Evolutionary conservation across 2,888 invertebrate genomes (phyloP).

Genomic region (Lysandra bellargus): DNA sequence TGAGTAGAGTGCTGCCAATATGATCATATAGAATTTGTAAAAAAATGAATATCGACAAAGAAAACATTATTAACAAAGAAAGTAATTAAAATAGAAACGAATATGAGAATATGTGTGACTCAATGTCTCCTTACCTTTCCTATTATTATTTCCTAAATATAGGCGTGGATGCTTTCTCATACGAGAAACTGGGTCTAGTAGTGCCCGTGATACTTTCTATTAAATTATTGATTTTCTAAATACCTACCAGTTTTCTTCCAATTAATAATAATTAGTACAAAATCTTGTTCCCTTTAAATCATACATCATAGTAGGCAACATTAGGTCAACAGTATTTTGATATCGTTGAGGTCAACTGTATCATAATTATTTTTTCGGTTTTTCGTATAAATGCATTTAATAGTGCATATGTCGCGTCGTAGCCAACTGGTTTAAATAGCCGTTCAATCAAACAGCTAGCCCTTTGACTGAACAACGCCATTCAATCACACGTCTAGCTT

Average conservation of each 20-base stretch:
- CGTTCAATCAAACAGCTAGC: too few species aligned
- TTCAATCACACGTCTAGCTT: too few species aligned
- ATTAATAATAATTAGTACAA: background rate
- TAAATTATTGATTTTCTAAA: constrained; percentile 11
- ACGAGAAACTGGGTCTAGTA: background rate
- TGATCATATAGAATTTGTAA: background rate
- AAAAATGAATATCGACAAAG: background rate
- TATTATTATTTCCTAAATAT: background rate
- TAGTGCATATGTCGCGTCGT: too few species aligned
- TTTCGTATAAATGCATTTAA: too few species aligned
- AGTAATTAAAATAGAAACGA: background rate
- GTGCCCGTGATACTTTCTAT: background rate
- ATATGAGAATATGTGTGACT: background rate
- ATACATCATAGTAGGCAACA: too few species aligned
- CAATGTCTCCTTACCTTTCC: background rate
- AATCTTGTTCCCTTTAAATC: too few species aligned
- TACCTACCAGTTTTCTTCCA: background rate
- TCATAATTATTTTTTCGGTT: too few species aligned
- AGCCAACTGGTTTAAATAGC: too few species aligned
- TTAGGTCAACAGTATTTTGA: too few species aligned
- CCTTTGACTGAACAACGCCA: too few species aligned
- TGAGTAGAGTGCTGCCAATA: too few species aligned
- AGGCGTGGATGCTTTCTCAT: constrained; percentile 1
- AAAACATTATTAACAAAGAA: background rate
- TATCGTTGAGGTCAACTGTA: too few species aligned